These are phyloP conservation scores for Enteromius anoplus DNA, from an alignment of 2,797 vertebrate species.

Conservation along the genomic window DNA sequence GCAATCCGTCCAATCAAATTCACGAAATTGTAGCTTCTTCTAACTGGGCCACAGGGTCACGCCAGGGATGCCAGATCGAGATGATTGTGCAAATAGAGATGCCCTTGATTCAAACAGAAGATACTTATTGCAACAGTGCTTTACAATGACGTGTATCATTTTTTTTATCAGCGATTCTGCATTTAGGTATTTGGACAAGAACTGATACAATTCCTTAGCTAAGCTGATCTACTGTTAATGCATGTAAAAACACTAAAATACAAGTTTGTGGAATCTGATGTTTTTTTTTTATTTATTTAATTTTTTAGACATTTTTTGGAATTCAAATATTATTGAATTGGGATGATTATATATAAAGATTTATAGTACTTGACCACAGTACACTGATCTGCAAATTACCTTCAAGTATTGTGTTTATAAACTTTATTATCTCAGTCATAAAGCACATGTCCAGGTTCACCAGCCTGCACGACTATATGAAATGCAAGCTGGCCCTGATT, in stretches of 20 bases:
- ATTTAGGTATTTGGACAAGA: background rate
- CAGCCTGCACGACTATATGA: background rate
- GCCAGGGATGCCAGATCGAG: slow-evolving; percentile 17
- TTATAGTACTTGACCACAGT: background rate
- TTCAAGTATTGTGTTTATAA: background rate
- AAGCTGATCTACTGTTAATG: background rate
- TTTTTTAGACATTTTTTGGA: background rate
- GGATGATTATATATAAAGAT: background rate
- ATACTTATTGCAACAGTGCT: background rate
- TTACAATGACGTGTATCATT: background rate
- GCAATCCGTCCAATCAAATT: slow-evolving; percentile 47
- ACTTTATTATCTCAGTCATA: background rate
- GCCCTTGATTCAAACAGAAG: background rate
- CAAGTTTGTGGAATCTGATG: background rate
- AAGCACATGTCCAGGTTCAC: background rate
- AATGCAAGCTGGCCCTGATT: background rate
- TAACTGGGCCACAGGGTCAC: slow-evolving; percentile 53
- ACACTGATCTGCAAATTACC: background rate
- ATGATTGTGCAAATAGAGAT: background rate
- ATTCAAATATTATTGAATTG: background rate
- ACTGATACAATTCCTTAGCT: background rate
- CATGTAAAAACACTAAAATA: background rate
- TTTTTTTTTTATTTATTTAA: background rate
- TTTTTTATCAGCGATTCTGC: background rate
- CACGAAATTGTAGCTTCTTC: background rate